Conservation (phyloP, 2,888 invertebrate genomes). For the Meganola albula region DNA sequence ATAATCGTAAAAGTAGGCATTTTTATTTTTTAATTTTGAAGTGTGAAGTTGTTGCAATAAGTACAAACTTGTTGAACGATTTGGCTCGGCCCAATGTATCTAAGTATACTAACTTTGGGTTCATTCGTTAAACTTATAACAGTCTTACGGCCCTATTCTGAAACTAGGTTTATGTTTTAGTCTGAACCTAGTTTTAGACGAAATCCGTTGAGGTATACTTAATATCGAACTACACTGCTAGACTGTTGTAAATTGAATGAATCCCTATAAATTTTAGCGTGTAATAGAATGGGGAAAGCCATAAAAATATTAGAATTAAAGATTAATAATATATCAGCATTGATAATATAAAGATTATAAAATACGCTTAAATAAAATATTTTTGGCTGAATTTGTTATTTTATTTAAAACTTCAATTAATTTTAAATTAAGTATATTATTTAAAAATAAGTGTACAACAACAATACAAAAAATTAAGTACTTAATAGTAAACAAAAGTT, state of each 20-base stretch:
- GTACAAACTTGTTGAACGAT: slow-evolving; percentile 65
- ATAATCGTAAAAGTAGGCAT: slow-evolving; percentile 45
- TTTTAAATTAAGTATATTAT: no score
- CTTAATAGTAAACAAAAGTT: background rate
- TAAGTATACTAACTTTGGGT: slow-evolving; percentile 51
- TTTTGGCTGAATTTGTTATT: slow-evolving; percentile 70
- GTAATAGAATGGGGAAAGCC: slow-evolving; percentile 61
- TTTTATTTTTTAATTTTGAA: slow-evolving; percentile 49
- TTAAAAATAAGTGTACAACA: no score
- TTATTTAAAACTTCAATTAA: no score
- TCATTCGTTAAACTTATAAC: slow-evolving; percentile 45
- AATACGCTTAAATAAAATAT: slow-evolving; percentile 79
- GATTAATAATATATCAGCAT: slow-evolving; percentile 76
- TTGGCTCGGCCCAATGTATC: slow-evolving; percentile 57
- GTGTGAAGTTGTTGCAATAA: slow-evolving; percentile 50
- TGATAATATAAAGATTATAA: slow-evolving; percentile 76
- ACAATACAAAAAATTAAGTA: no score
- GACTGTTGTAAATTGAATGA: slow-evolving; percentile 48
- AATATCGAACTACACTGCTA: slow-evolving; percentile 18
- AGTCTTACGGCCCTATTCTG: slow-evolving; percentile 39
- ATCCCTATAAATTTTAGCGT: slow-evolving; percentile 46
- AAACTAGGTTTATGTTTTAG: no score
- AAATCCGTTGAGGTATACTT: no score
- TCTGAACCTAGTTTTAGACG: no score
- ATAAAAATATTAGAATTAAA: slow-evolving; percentile 71